Conservation (phyloP, 2,113 vertebrate genomes). For the Pteruthius melanotis region DNA sequence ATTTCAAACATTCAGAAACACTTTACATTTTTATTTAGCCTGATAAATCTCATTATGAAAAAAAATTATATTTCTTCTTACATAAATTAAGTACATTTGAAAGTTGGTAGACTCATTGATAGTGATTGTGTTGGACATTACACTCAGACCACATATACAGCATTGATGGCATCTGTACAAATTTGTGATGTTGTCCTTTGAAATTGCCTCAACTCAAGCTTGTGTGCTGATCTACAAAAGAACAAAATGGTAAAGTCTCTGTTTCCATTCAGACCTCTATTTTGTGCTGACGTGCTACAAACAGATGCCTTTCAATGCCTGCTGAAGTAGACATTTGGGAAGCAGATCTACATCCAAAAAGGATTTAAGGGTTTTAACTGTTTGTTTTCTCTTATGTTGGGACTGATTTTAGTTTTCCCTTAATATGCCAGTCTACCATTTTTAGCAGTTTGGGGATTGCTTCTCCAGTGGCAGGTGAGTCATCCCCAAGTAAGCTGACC, state of each 20-base stretch:
- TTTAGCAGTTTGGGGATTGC: not conserved
- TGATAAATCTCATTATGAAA: not conserved
- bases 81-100: not conserved
- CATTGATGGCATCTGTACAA: not conserved
- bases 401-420: not conserved
- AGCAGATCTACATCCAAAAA: not conserved
- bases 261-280: not conserved
- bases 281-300: not conserved
- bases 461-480: slow-evolving; percentile 12
- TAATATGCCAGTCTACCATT: not conserved
- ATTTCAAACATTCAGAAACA: not conserved
- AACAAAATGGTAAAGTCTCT: not conserved
- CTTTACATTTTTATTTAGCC: not conserved
- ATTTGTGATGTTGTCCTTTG: not conserved
- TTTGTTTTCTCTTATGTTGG: not conserved
- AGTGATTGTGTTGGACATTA: not conserved
- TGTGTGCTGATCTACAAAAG: slow-evolving; percentile 4
- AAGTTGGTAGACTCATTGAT: not conserved
- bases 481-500: not conserved
- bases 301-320: not conserved
- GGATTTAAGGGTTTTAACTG: not conserved
- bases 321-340: not conserved
- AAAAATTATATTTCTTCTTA: not conserved
- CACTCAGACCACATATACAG: not conserved
- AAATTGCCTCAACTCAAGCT: not conserved